Evolutionary conservation across 2,888 invertebrate genomes (phyloP).

Genomic region (Neoscelio sp.): DNA sequence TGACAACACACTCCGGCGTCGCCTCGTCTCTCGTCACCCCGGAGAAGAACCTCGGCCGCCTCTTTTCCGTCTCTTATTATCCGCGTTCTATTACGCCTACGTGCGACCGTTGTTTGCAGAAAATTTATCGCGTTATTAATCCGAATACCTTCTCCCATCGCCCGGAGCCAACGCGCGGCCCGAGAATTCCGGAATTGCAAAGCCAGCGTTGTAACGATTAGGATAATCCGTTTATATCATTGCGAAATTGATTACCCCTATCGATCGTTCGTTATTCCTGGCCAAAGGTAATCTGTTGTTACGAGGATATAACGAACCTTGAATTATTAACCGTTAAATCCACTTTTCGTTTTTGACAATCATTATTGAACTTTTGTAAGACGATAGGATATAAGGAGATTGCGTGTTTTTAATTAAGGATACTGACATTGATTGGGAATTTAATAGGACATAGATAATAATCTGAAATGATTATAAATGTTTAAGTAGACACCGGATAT

Average conservation of each 20-base stretch:
- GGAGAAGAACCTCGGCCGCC: constrained; percentile 4
- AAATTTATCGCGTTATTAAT: constrained; percentile 78
- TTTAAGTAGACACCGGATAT: too few relatives aligned
- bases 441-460: too few relatives aligned
- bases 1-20: constrained; percentile 62
- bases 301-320: constrained; percentile 43
- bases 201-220: constrained; percentile 57
- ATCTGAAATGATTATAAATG: too few relatives aligned
- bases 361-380: constrained; percentile 11
- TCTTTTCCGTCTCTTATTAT: constrained; percentile 57
- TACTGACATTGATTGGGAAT: constrained; percentile 19
- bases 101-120: constrained; percentile 65
- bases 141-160: constrained; percentile 59
- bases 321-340: constrained; percentile 55
- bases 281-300: constrained; percentile 36
- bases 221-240: constrained; percentile 59
- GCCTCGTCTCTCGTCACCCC: constrained; percentile 34
- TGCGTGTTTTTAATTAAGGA: not conserved
- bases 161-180: constrained; percentile 12
- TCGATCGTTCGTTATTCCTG: constrained; percentile 47
- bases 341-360: constrained; percentile 50
- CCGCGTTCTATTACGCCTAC: constrained; percentile 56
- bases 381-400: constrained; percentile 18
- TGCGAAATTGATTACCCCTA: constrained; percentile 58
- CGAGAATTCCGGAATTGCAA: constrained; percentile 56